These are phyloP conservation scores for Lophotis ruficrista DNA, from an alignment of 2,113 vertebrate genomes.

Conservation along the genomic window DNA sequence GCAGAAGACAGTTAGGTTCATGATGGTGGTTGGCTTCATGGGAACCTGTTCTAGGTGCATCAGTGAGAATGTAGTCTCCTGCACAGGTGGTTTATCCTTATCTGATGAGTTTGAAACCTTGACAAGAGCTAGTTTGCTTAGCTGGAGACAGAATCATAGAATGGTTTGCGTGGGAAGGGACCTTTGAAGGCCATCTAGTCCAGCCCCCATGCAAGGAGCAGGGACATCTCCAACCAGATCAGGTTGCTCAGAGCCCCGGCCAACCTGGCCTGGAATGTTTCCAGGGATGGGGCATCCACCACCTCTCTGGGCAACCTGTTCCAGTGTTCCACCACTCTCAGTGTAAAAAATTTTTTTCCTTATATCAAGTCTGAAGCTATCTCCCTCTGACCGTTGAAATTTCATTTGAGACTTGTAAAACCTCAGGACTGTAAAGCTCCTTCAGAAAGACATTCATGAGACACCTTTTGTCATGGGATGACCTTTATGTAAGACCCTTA, in stretches of 20 bases:
- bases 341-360: no score
- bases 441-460: background rate
- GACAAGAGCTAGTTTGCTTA: background rate
- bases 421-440: background rate
- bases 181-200: no score
- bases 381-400: rapidly evolving
- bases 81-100: background rate
- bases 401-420: background rate
- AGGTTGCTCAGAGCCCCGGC: no score
- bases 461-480: background rate
- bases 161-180: no score
- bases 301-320: no score
- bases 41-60: background rate
- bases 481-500: background rate
- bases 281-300: no score
- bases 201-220: no score
- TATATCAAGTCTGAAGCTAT: no score
- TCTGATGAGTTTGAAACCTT: background rate
- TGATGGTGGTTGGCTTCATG: background rate
- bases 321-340: no score
- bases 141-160: background rate
- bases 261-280: no score
- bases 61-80: rapidly evolving
- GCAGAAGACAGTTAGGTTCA: background rate
- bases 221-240: no score